Percentiles rank a stretch among this genome's conserved stretches.
Evolutionary conservation across 1,140 invertebrate species (phyloP).

Genomic region (Thaumatotibia leucotreta): DNA sequence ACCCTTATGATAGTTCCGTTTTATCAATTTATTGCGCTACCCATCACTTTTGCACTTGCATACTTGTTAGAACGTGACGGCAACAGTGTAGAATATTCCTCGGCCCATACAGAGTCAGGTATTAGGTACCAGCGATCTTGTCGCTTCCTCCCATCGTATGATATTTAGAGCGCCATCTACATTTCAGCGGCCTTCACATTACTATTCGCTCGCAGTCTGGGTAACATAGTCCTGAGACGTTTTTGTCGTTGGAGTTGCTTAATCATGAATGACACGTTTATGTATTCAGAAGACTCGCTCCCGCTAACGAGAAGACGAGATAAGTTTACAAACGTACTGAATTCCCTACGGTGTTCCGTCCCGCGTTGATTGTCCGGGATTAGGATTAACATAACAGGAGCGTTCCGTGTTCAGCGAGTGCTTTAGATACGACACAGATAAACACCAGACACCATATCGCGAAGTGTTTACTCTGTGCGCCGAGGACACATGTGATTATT

Average conservation of each 20-base stretch:
- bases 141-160: no score
- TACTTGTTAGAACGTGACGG: no score
- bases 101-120: no score
- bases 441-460: no score
- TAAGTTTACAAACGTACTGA: conserved; percentile 67
- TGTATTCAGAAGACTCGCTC: conserved; percentile 60
- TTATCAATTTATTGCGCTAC: no score
- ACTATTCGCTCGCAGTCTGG: conserved; percentile 21
- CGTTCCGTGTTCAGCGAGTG: conserved; percentile 29
- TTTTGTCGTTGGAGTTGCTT: conserved; percentile 54
- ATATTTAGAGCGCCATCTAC: background rate
- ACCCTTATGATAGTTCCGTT: no score
- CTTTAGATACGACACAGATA: conserved; percentile 25
- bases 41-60: no score
- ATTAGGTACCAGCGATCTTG: no score
- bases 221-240: conserved; percentile 30
- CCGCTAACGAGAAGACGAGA: conserved; percentile 68
- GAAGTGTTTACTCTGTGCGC: no score
- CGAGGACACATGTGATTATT: no score
- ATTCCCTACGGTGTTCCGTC: conserved; percentile 54
- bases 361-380: conserved; percentile 63
- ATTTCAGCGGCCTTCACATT: conserved; percentile 25
- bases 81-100: conserved; percentile 10
- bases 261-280: conserved; percentile 67
- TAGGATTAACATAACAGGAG: conserved; percentile 61